Evolutionary conservation across 1,140 invertebrate species (phyloP), one percentile per base, ranked within the genome.

Genomic region (Magallana ariakensis): DNA sequence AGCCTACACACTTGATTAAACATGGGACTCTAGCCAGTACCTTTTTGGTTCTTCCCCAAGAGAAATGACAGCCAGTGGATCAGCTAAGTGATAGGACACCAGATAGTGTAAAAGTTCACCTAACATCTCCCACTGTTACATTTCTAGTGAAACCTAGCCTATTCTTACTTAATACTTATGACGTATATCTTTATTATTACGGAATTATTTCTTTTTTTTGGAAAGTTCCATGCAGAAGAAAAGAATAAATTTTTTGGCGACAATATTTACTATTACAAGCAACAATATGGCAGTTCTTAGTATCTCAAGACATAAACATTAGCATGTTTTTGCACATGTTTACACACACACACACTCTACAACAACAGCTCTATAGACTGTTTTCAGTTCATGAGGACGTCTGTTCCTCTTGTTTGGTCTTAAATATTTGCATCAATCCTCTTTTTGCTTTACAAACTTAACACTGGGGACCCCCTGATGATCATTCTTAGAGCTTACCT

Each of bases 301-400:
- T 13, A 75, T 13, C 10, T 75, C 66, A 19, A 11, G 22, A 75
- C 22, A 75, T 26, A 13, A 26, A 19, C 33, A 75, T 26, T 26
- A 33, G 66, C 22, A 75, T 22, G 19, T 16, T 62, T 75, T 46
- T 46, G 33, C 33, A 46, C 33, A 46, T 46, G 33, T 33, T 75
- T 75, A 22, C 66, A 75, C 66, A 75, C 66, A 75, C 66, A 75
- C 66, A 75, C 22, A 75, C 66, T 75, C 22, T 26, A 75, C 66
- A 75, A 75, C 66, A 75, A 75, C 66, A 75, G 66, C 22, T 13
- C 13, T 75, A 75, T 11, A 75, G 26, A 75, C 66, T 75, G 66
- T 75, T 75, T 19, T 75, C 66, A 26, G 66, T 70, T 70, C 66
- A 70, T 70, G 66, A 70, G 66, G 26, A 26, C 9, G 33, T 70